Conservation (phyloP, 2,797 vertebrate genomes). For the Leucoraja ocellata region DNA sequence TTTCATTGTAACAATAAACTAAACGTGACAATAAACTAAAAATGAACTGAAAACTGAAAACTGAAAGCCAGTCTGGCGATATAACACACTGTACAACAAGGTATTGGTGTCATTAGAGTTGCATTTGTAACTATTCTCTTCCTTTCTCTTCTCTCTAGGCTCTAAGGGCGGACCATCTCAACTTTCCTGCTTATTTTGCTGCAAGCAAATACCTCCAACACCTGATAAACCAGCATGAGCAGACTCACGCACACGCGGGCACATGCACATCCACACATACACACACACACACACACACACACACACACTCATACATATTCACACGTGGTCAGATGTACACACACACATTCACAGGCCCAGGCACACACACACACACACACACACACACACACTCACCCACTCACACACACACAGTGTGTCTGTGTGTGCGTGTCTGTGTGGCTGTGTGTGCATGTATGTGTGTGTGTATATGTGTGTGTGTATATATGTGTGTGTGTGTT, state of each 20-base stretch:
- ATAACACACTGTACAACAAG: too few species aligned
- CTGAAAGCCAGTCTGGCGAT: neutral
- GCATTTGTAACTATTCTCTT: neutral
- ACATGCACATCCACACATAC: neutral
- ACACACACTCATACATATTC: neutral
- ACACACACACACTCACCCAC: neutral
- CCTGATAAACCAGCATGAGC: neutral
- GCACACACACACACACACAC: too few species aligned
- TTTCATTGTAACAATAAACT: too few species aligned
- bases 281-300: neutral
- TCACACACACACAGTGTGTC: neutral
- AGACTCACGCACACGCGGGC: neutral
- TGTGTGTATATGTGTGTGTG: too few species aligned
- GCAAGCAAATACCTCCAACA: slow-evolving; percentile 27
- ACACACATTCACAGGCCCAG: too few species aligned
- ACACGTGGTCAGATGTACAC: too few species aligned
- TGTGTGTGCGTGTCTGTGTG: too few species aligned
- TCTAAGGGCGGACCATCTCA: neutral
- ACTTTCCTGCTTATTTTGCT: slow-evolving; percentile 8
- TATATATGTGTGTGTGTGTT: too few species aligned
- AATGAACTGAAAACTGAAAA: neutral
- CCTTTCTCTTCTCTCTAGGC: neutral
- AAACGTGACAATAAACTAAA: too few species aligned
- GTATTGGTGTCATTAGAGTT: neutral
- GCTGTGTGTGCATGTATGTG: too few species aligned